A percentile compares a stretch with the other conserved stretches of the same genome.
Conservation (phyloP, 1,140 invertebrate genomes). For the Adoxophyes honmai region DNA sequence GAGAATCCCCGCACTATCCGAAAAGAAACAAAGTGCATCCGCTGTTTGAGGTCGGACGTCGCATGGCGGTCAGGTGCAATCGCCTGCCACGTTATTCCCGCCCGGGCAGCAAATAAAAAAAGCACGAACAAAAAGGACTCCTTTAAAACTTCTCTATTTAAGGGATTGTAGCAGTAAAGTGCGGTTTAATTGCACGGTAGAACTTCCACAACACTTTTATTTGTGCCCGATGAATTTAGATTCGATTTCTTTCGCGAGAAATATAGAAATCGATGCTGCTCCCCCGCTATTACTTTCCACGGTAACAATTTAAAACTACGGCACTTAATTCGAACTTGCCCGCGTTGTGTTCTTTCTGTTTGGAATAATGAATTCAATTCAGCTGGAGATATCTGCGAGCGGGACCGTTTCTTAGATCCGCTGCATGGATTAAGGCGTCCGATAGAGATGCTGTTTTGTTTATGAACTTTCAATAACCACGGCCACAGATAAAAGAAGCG, state of each 20-base stretch:
- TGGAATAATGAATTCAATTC: constrained; percentile 34
- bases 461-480: too few species aligned
- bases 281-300: constrained; percentile 27
- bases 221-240: constrained; percentile 57
- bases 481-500: too few species aligned
- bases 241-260: constrained; percentile 42
- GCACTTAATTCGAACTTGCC: constrained; percentile 40
- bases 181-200: constrained; percentile 68
- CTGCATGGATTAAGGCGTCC: constrained; percentile 2
- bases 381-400: constrained; percentile 1
- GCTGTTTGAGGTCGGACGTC: constrained; percentile 12
- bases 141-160: constrained; percentile 69
- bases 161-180: constrained; percentile 65
- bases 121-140: constrained; percentile 59
- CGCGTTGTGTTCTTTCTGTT: constrained; percentile 32
- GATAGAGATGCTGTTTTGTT: not conserved
- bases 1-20: not conserved
- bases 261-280: constrained; percentile 39
- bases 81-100: constrained; percentile 51
- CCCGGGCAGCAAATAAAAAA: constrained; percentile 61
- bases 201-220: constrained; percentile 57
- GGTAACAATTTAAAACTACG: constrained; percentile 37
- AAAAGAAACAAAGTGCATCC: constrained; percentile 14
- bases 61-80: constrained; percentile 35
- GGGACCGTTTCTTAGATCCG: constrained; percentile 10